Base-by-base conservation (phyloP, 2,113 vertebrate genomes). In the Equus quagga region DNA sequence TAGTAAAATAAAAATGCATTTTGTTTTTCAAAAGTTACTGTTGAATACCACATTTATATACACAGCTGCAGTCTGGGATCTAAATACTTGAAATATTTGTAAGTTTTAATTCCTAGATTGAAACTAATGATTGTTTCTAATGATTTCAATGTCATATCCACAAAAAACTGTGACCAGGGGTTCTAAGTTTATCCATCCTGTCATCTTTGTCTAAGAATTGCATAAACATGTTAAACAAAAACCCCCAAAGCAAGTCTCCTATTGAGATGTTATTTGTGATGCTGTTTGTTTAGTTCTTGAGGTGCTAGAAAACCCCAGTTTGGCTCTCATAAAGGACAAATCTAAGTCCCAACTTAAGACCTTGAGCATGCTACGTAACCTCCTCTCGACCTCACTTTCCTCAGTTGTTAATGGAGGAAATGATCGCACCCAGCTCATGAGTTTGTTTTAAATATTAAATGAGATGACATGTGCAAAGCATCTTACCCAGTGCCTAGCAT, bases 91-190 rank as follows among this genome's bases (percentile, higher is more conserved):
- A 92, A 96, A 92, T 41, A 87, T 69, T 79, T 69, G 17, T 24
- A 81, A 41, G 3, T 65, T 56, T 46, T 76, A 83, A 90, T 93
- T 84, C 46, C 70, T 78, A 83, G 9, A 75, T 46, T 90, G 18
- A 92, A 97, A 96, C 78, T 28, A 80, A 78, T 79, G 51, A 80
- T 93, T 82, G 76, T n/a, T 95, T 96, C 94, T 95, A 44, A 92
- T 33, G 21, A 70, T 92, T 90, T 91, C 33, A 92, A 24, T 92
- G 49, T 70, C 23, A 51, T 76, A 0, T 28, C 12, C 12, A 67
- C 6, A 72, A 49, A 70, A 79, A 41, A 60, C 33, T 54, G 24
- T 51, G 6, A 36, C 15, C 9, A 69, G 23, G 7, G 12, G 8
- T 81, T 2, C 23, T 65, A 69, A 60, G 21, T 94, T 58, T 91